A percentile compares a stretch with the other conserved stretches of the same genome.
Evolutionary conservation across 1,140 invertebrate genomes (phyloP).

Genomic region (Eubasilissa regina): DNA sequence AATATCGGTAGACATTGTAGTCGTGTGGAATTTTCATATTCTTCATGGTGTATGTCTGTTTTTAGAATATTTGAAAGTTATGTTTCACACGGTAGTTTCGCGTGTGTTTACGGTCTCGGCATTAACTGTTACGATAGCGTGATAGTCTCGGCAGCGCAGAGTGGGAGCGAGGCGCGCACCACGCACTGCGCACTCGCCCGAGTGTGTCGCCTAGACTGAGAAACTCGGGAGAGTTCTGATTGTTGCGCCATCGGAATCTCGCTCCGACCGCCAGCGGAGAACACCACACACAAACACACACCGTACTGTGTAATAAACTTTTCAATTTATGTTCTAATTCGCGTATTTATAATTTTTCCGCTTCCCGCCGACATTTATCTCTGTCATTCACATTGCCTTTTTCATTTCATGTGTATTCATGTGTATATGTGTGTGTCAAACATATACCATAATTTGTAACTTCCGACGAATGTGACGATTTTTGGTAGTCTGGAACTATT

Average conservation of each 20-base stretch:
- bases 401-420: no score
- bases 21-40: no score
- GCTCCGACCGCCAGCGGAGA: slow-evolving; percentile 15
- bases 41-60: no score
- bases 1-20: no score
- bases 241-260: slow-evolving; percentile 31
- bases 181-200: not conserved
- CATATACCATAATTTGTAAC: no score
- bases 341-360: not conserved
- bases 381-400: no score
- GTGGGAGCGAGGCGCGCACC: not conserved
- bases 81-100: not conserved
- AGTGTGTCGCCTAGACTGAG: slow-evolving; percentile 2
- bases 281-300: not conserved
- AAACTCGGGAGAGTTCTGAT: slow-evolving; percentile 30
- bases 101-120: not conserved
- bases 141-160: not conserved
- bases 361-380: not conserved
- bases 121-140: slow-evolving; percentile 3
- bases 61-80: no score
- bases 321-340: slow-evolving; percentile 7
- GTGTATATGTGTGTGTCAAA: no score
- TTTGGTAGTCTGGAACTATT: no score
- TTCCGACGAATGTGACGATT: no score
- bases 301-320: not conserved